A percentile compares a stretch with the other conserved stretches of the same genome.
phyloP scores from a whole-genome alignment of 2,797 vertebrate genomes.

The Sebastiscus tertius region DNA sequence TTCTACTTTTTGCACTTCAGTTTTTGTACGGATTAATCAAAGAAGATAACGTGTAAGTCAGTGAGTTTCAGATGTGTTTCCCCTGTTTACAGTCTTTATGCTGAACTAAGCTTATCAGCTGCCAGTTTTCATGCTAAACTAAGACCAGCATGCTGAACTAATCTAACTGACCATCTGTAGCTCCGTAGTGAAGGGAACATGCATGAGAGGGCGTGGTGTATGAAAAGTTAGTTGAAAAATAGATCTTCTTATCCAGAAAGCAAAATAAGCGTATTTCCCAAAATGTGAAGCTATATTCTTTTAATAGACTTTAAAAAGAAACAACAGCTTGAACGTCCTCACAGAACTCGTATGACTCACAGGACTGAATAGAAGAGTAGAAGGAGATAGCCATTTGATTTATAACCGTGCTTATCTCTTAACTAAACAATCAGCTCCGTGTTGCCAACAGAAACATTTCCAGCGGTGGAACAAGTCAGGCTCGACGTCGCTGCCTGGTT shows the following conservation, averaged over 20 bases:
- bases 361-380: not conserved
- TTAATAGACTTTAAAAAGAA: not conserved
- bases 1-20: no score
- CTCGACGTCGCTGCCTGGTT: slow-evolving; percentile 12
- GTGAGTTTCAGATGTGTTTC: not conserved
- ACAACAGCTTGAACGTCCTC: not conserved
- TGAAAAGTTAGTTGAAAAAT: not conserved
- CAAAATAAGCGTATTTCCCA: not conserved
- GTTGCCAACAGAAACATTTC: slow-evolving; percentile 52
- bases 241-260: not conserved
- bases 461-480: not conserved
- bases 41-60: not conserved
- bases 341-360: not conserved
- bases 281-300: not conserved
- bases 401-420: slow-evolving; percentile 8
- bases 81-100: not conserved
- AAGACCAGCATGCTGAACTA: no score
- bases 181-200: not conserved
- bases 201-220: no score
- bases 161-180: not conserved
- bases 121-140: no score
- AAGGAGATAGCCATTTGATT: slow-evolving; percentile 19
- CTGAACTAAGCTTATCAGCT: no score
- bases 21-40: not conserved
- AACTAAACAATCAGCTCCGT: slow-evolving; percentile 14